Evolutionary conservation across 2,113 vertebrate genomes (phyloP).

Genomic region (Sorex fumeus): DNA sequence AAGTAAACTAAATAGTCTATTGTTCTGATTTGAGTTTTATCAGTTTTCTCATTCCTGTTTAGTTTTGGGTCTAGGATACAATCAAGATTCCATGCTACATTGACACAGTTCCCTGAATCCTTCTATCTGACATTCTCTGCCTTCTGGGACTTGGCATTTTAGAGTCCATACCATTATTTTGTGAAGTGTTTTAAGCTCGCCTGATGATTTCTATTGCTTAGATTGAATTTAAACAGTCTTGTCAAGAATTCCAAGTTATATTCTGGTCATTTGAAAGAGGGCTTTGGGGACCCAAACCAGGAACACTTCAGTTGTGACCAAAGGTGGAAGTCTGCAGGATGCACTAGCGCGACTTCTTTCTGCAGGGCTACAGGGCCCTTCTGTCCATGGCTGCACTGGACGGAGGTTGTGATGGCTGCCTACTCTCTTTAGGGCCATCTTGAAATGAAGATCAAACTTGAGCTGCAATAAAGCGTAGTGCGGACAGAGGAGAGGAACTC

Average conservation of each 20-base stretch:
- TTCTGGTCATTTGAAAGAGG: too few relatives aligned
- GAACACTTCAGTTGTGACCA: too few relatives aligned
- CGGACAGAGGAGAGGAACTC: too few relatives aligned
- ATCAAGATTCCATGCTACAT: constrained; percentile 9
- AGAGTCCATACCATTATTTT: background rate
- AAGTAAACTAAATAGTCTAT: background rate
- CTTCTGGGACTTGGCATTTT: constrained; percentile 32
- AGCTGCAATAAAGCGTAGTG: too few relatives aligned
- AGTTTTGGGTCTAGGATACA: background rate
- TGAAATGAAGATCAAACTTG: too few relatives aligned
- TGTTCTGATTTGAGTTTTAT: constrained; percentile 22
- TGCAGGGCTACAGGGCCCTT: too few relatives aligned
- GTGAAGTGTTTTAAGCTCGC: background rate
- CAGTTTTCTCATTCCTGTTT: background rate
- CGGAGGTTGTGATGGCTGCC: too few relatives aligned
- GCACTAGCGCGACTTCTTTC: too few relatives aligned
- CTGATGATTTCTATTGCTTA: constrained; percentile 38
- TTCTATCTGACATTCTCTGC: constrained; percentile 9
- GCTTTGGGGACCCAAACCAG: too few relatives aligned
- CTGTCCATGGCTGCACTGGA: too few relatives aligned
- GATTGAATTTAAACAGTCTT: constrained; percentile 17
- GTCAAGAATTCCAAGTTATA: background rate
- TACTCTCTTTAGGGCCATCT: too few relatives aligned
- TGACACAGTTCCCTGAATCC: background rate
- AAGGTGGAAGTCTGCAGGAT: too few relatives aligned